Base-by-base conservation (phyloP, 2,888 invertebrate genomes). In the Polydrusus tereticollis region DNA sequence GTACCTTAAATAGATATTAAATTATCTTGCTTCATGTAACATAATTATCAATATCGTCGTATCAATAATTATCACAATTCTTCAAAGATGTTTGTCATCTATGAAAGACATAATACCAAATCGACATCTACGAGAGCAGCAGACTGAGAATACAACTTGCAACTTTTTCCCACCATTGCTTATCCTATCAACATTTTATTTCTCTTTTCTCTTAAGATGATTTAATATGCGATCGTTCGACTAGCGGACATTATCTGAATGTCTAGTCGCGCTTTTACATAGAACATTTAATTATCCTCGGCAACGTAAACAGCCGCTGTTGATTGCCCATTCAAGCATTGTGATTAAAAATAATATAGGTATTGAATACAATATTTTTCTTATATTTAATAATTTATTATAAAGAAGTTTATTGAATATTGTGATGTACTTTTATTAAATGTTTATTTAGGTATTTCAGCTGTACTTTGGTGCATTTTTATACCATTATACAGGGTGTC, bases 161-260 rank as follows among this genome's bases (percentile, higher is more conserved):
- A 77, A 83, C 81, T 84, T 85, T 83, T 84, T 85, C 85, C 83
- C 84, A 85, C 84, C 83, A 82, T 84, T 81, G 83, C 82, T 84
- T 83, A 83, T 82, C 80, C 74, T 77, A 80, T 79, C 78, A 78
- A 78, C 80, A 81, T 68, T 83, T 84, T 82, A 81, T 83, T 82
- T 82, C 80, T 83, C 82, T 83, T 83, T 82, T 81, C 81, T 79
- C 72, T n/a, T 77, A 72, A 77, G 81, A 83, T 83, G 83, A 83
- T 84, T 84, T 84, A 83, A 83, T 83, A 83, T 81, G 81, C 83
- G 82, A 83, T 83, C 82, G 81, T 81, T 83, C 79, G 80, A 79
- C 80, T 78, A 80, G 78, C 80, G 76, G 78, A 80, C 81, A 80
- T 80, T 80, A 80, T 81, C 80, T 63, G 23, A 63, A 57, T 52